These are phyloP conservation scores for Belgica antarctica DNA, from an alignment of 2,888 invertebrate genomes.

Conservation along the genomic window DNA sequence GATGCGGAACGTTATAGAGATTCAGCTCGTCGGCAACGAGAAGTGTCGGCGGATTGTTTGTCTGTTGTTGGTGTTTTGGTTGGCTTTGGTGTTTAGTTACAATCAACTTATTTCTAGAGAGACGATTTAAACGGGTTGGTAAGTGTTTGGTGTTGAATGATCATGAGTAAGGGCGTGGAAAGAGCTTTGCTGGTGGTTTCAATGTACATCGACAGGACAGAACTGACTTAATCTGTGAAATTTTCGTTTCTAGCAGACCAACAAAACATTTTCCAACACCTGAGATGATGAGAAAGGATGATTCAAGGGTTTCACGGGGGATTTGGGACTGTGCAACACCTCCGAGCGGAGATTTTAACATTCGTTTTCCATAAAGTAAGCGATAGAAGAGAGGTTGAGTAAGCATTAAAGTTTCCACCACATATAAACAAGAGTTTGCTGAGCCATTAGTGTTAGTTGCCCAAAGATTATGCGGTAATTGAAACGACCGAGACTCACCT, in stretches of 20 bases:
- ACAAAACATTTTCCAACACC: no score
- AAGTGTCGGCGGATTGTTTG: constrained; percentile 4
- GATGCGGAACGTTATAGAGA: not conserved
- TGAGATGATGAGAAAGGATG: no score
- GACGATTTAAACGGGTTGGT: constrained; percentile 7
- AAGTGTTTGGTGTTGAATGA: not conserved
- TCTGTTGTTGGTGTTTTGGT: constrained; percentile 12
- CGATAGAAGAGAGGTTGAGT: no score
- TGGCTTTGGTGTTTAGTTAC: constrained; percentile 41
- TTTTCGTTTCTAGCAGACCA: no score
- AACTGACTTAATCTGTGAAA: no score
- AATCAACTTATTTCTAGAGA: constrained; percentile 44
- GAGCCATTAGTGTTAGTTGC: not conserved
- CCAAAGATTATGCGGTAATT: not conserved
- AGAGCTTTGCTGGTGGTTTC: no score
- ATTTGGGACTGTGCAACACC: no score
- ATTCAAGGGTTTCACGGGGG: no score
- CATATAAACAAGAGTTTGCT: no score
- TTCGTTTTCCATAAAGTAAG: no score
- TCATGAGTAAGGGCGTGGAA: not conserved
- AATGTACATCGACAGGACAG: no score
- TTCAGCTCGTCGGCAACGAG: constrained; percentile 11
- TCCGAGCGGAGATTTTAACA: no score
- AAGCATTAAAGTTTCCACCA: not conserved
- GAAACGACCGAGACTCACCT: constrained; percentile 60